These are phyloP conservation scores for Dexiosoma caninum DNA, from an alignment of 2,888 invertebrate genomes.

Conservation along the genomic window DNA sequence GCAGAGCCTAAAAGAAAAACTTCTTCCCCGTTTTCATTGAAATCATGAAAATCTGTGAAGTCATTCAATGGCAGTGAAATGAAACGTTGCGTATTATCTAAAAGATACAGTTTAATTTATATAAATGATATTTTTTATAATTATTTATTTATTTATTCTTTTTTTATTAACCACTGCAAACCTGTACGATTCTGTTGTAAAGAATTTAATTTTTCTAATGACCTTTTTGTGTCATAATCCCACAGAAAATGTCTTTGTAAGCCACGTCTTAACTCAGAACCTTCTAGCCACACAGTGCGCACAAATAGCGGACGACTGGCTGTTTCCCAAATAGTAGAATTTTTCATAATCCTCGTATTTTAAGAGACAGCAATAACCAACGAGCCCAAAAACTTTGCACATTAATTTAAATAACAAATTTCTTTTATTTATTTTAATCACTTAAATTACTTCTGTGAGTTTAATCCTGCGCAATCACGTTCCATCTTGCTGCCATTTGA, in stretches of 20 bases:
- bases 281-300: slow-evolving; percentile 83
- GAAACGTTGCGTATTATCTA: slow-evolving; percentile 52
- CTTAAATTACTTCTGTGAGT: slow-evolving; percentile 1
- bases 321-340: slow-evolving; percentile 81
- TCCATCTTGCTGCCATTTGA: neutral
- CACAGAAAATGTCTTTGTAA: slow-evolving; percentile 75
- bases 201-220: slow-evolving; percentile 45
- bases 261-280: slow-evolving; percentile 80
- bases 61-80: slow-evolving; percentile 55
- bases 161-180: neutral
- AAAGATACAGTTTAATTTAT: neutral
- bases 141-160: neutral
- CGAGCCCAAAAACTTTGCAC: neutral
- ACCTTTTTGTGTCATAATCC: slow-evolving; percentile 73
- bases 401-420: slow-evolving; percentile 16
- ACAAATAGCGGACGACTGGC: slow-evolving; percentile 82
- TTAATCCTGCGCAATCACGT: neutral
- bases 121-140: too few species aligned
- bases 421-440: slow-evolving; percentile 24
- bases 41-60: slow-evolving; percentile 21
- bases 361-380: neutral
- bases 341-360: slow-evolving; percentile 75
- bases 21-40: slow-evolving; percentile 32
- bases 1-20: slow-evolving; percentile 64
- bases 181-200: slow-evolving; percentile 13